Evolutionary conservation across 2,113 vertebrate species (phyloP).

Genomic region (Hucho hucho): DNA sequence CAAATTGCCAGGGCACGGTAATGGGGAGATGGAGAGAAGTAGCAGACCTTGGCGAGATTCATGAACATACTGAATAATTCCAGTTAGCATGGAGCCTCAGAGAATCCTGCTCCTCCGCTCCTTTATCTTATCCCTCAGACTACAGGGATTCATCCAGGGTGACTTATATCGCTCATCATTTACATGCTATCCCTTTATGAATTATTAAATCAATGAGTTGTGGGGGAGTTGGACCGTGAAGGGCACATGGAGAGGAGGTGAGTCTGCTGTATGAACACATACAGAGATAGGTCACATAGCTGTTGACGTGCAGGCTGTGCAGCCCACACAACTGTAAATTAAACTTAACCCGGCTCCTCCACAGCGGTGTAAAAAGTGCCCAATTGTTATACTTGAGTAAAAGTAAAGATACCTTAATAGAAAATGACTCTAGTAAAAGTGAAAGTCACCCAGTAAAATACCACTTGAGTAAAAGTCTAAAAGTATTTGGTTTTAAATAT

Average conservation of each 20-base stretch:
- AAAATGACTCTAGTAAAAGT: too few species aligned
- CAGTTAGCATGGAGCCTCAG: constrained; percentile 16
- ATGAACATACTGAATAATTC: constrained; percentile 59
- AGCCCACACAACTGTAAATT: too few species aligned
- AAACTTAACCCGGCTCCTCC: too few species aligned
- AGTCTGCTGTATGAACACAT: too few species aligned
- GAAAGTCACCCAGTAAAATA: too few species aligned
- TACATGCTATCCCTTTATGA: constrained; percentile 57
- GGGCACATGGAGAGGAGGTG: constrained; percentile 13
- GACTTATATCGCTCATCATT: constrained; percentile 62
- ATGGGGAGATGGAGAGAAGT: constrained; percentile 22
- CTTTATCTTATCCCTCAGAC: constrained; percentile 62
- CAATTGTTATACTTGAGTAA: too few species aligned
- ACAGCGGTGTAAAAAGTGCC: too few species aligned
- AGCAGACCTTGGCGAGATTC: constrained; percentile 38
- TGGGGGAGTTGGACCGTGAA: constrained; percentile 52
- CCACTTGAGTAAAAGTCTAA: too few species aligned
- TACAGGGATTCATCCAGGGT: constrained; percentile 48
- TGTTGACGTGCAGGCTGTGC: too few species aligned
- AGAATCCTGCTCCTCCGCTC: constrained; percentile 27
- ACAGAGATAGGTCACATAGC: too few species aligned
- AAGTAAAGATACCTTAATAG: too few species aligned
- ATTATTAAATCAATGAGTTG: constrained; percentile 61
- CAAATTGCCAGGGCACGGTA: constrained; percentile 16
- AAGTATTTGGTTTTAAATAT: too few species aligned